Evolutionary conservation across 2,888 invertebrate genomes (phyloP), one percentile per base, ranked within the genome.

Genomic region (Balanococcus diminutus): DNA sequence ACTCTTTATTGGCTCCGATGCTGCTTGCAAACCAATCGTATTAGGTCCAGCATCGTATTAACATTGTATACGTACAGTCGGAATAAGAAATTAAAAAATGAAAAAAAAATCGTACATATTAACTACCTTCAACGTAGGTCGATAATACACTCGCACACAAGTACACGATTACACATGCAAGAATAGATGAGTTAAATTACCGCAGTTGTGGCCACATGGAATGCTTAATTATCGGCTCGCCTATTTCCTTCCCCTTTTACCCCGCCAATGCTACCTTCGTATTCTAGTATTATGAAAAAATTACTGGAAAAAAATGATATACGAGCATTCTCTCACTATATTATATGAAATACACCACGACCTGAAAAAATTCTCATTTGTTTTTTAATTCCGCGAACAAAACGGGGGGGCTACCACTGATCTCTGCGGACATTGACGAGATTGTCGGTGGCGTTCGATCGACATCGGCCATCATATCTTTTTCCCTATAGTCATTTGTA

Each of bases 141-240:
- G n/a, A n/a, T n/a, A n/a, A n/a, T n/a, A n/a, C n/a, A n/a, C 36
- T 36, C 36, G 8, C 36, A 36, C 36, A 36, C 36, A 36, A 36
- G 8, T 8, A 36, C 36, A n/a, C n/a, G n/a, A n/a, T 36, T 36
- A 36, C 46, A n/a, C 46, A 56, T 22, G 56, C 6, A 46, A 2
- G 14, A n/a, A 11, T 46, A 46, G 14, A n/a, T n/a, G n/a, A 56
- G 11, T 51, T 11, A 46, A 56, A 42, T 51, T 11, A 11, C 22
- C 22, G 8, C 56, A 9, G 22, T n/a, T 19, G 56, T 56, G 56
- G 56, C 32, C 75, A 79, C 28, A 79, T 19, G 36, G 75, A 79
- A 79, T 79, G 25, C 36, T 79, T 79, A 79, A 79, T 79, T 79
- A 79, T 79, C 36, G 75, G 22, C 56, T 56, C 56, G 56, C 56